Evolutionary conservation across 2,113 vertebrate genomes (phyloP).

Genomic region (Lamprologus callipterus): DNA sequence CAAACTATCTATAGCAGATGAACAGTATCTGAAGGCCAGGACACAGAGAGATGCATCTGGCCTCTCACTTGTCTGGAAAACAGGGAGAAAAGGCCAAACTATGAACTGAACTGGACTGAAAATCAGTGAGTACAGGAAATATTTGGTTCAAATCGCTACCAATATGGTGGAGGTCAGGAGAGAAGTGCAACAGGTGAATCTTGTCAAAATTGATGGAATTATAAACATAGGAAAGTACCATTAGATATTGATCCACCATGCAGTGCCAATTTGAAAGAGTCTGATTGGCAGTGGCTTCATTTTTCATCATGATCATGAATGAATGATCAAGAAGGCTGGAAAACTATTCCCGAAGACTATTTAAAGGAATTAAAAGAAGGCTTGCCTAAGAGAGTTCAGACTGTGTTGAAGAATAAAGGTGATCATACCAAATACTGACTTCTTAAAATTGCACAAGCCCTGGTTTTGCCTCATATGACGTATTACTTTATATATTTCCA

Average conservation of each 20-base stretch:
- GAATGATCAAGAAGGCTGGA: not conserved
- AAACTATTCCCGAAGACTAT: not conserved
- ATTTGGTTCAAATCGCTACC: not conserved
- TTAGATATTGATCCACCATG: not conserved
- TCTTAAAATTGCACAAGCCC: not conserved
- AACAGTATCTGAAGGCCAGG: not conserved
- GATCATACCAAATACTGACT: not conserved
- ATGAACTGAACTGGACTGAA: not conserved
- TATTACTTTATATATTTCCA: not conserved
- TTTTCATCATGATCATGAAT: not conserved
- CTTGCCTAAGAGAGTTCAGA: not conserved
- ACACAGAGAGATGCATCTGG: not conserved
- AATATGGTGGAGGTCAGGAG: not conserved
- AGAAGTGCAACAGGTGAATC: not conserved
- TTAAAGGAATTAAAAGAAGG: not conserved
- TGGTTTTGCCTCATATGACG: not conserved
- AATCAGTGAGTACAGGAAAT: not conserved
- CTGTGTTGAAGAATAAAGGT: not conserved
- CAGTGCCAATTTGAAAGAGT: not conserved
- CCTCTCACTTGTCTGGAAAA: not conserved
- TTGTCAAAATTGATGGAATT: not conserved
- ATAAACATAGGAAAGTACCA: not conserved
- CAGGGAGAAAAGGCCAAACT: not conserved
- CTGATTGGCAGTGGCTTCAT: not conserved
- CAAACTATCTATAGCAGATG: not conserved